Percentiles rank a stretch among this genome's conserved stretches.
Evolutionary conservation across 2,113 vertebrate genomes (phyloP).

Genomic region (Pomatorhinus ruficollis): DNA sequence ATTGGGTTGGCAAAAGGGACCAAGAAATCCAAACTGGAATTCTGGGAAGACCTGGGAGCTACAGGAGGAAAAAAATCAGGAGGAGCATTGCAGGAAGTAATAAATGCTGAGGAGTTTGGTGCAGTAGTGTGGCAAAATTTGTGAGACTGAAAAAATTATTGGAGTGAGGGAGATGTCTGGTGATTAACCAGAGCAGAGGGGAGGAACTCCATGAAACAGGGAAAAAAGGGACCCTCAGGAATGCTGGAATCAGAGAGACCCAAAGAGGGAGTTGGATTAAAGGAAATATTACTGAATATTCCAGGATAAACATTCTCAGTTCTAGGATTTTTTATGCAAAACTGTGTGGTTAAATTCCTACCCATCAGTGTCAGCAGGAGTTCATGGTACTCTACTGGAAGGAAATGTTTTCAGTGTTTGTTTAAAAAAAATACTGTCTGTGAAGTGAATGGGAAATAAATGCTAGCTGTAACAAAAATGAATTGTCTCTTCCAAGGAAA

Average conservation of each 20-base stretch:
- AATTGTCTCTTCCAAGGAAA: conserved; percentile 83
- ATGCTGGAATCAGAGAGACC: background rate
- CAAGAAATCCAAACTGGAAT: background rate
- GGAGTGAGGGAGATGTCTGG: background rate
- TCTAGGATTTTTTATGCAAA: background rate
- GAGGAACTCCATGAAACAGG: background rate
- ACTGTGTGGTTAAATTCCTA: background rate
- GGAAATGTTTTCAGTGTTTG: background rate
- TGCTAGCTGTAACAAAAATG: conserved; percentile 9
- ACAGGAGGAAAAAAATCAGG: background rate
- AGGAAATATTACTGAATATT: background rate
- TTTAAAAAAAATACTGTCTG: background rate
- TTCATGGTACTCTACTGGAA: background rate
- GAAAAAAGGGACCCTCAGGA: background rate
- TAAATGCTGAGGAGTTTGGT: background rate
- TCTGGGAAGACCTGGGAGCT: background rate
- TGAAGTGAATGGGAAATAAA: background rate
- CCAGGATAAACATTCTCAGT: background rate
- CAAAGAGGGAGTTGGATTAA: background rate
- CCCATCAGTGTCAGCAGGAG: background rate
- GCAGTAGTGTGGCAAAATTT: background rate
- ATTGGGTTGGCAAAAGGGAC: background rate
- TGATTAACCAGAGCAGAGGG: background rate
- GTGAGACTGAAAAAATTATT: background rate
- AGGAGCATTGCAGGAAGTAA: background rate